Conservation (phyloP, 2,888 invertebrate genomes). For the Callimorpha dominula region DNA sequence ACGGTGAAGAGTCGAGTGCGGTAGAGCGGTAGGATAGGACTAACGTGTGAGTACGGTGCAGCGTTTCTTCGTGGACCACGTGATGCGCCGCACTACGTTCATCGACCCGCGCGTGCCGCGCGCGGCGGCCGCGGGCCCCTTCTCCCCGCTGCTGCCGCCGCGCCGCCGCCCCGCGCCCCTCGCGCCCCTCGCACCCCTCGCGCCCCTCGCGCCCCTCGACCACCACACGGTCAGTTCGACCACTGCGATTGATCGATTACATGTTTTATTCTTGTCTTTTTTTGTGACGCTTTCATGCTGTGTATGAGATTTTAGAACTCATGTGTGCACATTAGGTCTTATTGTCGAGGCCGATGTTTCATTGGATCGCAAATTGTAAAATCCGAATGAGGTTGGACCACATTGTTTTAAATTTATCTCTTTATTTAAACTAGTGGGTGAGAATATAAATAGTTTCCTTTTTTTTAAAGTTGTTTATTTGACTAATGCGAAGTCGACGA, state of each 20-base stretch:
- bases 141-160: slow-evolving; percentile 77
- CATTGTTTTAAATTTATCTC: neutral
- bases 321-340: neutral
- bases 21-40: too few relatives aligned
- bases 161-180: slow-evolving; percentile 72
- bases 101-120: slow-evolving; percentile 99
- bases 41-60: slow-evolving; percentile 51
- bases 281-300: neutral
- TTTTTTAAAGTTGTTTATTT: too few relatives aligned
- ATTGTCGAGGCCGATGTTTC: neutral
- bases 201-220: slow-evolving; percentile 64
- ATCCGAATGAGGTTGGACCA: neutral
- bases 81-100: slow-evolving; percentile 96
- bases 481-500: too few relatives aligned
- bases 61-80: slow-evolving; percentile 98
- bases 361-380: neutral
- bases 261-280: neutral
- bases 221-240: slow-evolving; percentile 34
- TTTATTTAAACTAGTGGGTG: too few relatives aligned
- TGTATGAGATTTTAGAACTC: neutral
- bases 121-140: slow-evolving; percentile 88
- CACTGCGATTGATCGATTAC: neutral
- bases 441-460: too few relatives aligned
- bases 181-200: slow-evolving; percentile 76
- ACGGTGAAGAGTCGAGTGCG: neutral